Evolutionary conservation across 1,140 invertebrate species (phyloP).

Genomic region (Oedothorax gibbosus): DNA sequence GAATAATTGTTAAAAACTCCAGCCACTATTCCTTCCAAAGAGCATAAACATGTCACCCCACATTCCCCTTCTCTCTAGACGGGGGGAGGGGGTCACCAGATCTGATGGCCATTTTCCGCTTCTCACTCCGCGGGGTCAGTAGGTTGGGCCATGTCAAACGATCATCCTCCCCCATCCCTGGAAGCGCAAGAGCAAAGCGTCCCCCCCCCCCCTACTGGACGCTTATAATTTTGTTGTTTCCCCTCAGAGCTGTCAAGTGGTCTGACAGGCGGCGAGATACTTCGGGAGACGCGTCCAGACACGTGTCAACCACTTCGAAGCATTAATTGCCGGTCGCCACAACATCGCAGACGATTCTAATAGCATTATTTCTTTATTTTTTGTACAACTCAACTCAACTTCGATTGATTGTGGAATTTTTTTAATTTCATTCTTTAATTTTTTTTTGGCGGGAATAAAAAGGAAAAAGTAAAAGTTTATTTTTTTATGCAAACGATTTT

Average conservation of each 20-base stretch:
- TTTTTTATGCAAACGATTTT: background rate
- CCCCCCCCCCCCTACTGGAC: constrained; percentile 34
- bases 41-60: no score
- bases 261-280: constrained; percentile 41
- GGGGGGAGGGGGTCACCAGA: constrained; percentile 18
- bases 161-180: constrained; percentile 16
- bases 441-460: constrained; percentile 5
- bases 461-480: background rate
- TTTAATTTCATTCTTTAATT: constrained; percentile 15
- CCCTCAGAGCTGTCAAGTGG: constrained; percentile 39
- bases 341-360: constrained; percentile 35
- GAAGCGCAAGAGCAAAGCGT: background rate
- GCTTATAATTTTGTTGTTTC: constrained; percentile 60
- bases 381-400: background rate
- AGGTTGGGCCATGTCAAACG: constrained; percentile 53
- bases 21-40: no score
- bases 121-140: constrained; percentile 49
- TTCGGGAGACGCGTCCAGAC: constrained; percentile 42
- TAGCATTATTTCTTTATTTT: constrained; percentile 19
- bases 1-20: no score
- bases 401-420: constrained; percentile 3
- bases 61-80: background rate
- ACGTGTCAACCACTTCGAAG: constrained; percentile 48
- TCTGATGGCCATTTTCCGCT: constrained; percentile 56
- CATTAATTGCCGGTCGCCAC: constrained; percentile 44